These are phyloP conservation scores for Menidia menidia DNA, from an alignment of 2,797 vertebrate species.

Conservation along the genomic window DNA sequence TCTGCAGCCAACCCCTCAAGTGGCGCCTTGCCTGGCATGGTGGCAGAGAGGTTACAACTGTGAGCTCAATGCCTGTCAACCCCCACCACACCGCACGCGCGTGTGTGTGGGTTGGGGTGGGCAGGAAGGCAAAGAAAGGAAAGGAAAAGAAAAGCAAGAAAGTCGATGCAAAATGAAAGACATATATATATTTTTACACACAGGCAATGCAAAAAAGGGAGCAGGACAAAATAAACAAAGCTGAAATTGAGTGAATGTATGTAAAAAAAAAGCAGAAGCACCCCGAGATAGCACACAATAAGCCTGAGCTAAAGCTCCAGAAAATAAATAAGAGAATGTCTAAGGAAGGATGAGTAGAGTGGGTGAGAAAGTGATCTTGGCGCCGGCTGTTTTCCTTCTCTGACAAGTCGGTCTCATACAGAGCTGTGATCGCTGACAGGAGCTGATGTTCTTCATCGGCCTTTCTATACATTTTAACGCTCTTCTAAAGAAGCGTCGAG, in stretches of 20 bases:
- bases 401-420: constrained; percentile 65
- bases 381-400: constrained; percentile 70
- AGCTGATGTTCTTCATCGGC: constrained; percentile 57
- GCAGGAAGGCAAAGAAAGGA: background rate
- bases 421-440: constrained; percentile 72
- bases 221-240: constrained; percentile 48
- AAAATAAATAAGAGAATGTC: constrained; percentile 51
- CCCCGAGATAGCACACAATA: constrained; percentile 58
- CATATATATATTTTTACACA: constrained; percentile 27
- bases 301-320: constrained; percentile 35
- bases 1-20: constrained; percentile 78
- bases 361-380: constrained; percentile 67
- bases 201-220: constrained; percentile 44
- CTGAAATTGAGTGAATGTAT: constrained; percentile 27
- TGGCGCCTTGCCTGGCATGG: constrained; percentile 75
- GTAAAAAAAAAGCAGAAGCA: constrained; percentile 35
- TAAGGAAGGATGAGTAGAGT: constrained; percentile 64
- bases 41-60: constrained; percentile 78
- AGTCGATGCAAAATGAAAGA: constrained; percentile 30
- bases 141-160: background rate
- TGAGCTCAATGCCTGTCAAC: constrained; percentile 79
- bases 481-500: constrained; percentile 24
- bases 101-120: constrained; percentile 37
- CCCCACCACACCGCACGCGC: constrained; percentile 44
- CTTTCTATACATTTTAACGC: constrained; percentile 72